These are phyloP conservation scores for Akabosia matsudoensis DNA, from an alignment of 1,140 invertebrate species.

Conservation along the genomic window DNA sequence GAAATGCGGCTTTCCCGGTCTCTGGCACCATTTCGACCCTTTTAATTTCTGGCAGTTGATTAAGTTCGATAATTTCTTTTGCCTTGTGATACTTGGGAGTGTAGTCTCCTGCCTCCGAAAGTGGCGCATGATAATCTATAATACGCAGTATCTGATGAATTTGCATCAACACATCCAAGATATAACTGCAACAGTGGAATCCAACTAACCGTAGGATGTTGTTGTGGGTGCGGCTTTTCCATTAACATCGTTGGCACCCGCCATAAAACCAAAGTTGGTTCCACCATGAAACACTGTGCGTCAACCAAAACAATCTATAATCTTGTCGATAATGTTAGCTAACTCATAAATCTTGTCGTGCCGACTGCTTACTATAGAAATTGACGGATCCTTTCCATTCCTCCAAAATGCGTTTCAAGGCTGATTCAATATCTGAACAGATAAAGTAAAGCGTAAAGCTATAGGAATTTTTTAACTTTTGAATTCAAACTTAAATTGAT, in stretches of 20 bases:
- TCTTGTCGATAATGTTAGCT: too few species aligned
- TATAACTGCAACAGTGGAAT: too few species aligned
- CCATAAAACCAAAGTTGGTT: slow-evolving; percentile 57
- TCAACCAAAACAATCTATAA: background rate
- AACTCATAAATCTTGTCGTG: too few species aligned
- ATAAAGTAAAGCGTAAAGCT: too few species aligned
- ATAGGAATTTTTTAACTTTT: too few species aligned
- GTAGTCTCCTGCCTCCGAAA: slow-evolving; percentile 36
- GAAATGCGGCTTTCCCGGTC: slow-evolving; percentile 49
- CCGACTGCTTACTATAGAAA: slow-evolving; percentile 54
- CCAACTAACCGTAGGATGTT: too few species aligned
- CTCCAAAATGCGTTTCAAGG: slow-evolving; percentile 48
- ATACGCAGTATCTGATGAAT: too few species aligned
- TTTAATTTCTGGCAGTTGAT: background rate
- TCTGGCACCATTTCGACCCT: slow-evolving; percentile 47
- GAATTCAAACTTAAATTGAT: too few species aligned
- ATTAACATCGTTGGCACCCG: slow-evolving; percentile 54
- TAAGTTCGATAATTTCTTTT: slow-evolving; percentile 47
- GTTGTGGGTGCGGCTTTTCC: too few species aligned
- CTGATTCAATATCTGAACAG: too few species aligned
- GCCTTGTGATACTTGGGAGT: slow-evolving; percentile 46
- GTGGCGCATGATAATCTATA: slow-evolving; percentile 26
- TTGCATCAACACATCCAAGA: too few species aligned
- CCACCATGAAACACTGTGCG: slow-evolving; percentile 55
- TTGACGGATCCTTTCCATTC: slow-evolving; percentile 52